A percentile compares a stretch with the other conserved stretches of the same genome.
phyloP scores from a whole-genome alignment of 1,140 invertebrate species.

The Drosophila auraria region DNA sequence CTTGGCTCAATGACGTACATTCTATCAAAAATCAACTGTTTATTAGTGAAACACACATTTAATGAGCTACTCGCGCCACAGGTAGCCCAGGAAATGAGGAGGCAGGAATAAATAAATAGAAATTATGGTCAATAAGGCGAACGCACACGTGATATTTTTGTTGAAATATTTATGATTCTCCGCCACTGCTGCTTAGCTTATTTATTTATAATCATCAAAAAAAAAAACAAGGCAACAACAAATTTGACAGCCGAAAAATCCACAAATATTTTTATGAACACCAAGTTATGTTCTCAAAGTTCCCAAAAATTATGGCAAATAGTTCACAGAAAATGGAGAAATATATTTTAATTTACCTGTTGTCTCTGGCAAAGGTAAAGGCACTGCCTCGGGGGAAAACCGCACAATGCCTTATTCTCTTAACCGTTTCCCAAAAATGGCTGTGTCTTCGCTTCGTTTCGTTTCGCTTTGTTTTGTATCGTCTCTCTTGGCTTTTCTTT shows the following conservation, averaged over 20 bases:
- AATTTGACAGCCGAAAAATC: conserved; percentile 43
- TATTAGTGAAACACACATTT: conserved; percentile 50
- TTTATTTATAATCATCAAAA: conserved; percentile 38
- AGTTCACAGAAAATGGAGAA: conserved; percentile 21
- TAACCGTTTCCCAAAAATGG: conserved; percentile 60
- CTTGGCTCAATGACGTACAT: conserved; percentile 37
- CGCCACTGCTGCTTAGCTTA: conserved; percentile 1
- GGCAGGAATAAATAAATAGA: conserved; percentile 66
- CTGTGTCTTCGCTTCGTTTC: conserved; percentile 44
- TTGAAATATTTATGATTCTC: conserved; percentile 65
- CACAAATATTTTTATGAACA: conserved; percentile 47
- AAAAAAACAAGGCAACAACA: not conserved
- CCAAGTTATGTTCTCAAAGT: conserved; percentile 4
- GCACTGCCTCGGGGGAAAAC: conserved; percentile 33
- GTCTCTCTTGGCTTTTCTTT: conserved; percentile 17
- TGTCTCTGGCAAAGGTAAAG: conserved; percentile 25
- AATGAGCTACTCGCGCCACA: conserved; percentile 66
- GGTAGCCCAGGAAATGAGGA: conserved; percentile 49
- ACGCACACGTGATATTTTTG: conserved; percentile 65
- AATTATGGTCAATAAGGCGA: conserved; percentile 58
- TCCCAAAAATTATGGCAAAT: conserved; percentile 22
- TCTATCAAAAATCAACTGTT: conserved; percentile 29
- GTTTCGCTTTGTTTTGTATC: conserved; percentile 43
- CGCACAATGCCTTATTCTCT: conserved; percentile 10
- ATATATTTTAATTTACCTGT: conserved; percentile 44